Conservation (phyloP, 2,888 invertebrate genomes). For the Embidobia sp. region DNA sequence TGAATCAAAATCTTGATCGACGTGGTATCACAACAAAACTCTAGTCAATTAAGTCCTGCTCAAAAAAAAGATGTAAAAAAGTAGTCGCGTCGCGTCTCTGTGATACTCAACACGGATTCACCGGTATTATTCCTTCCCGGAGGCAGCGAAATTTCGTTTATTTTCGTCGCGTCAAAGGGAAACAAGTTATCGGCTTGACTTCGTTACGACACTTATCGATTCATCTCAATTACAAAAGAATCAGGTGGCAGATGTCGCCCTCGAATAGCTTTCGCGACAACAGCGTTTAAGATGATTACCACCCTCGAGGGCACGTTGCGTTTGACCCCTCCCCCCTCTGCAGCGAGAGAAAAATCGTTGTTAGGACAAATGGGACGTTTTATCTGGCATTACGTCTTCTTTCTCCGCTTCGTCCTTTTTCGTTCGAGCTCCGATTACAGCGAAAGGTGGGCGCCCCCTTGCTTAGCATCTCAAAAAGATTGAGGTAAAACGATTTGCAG, state of each 20-base stretch:
- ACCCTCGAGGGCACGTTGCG: slow-evolving; percentile 68
- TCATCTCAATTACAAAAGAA: slow-evolving; percentile 77
- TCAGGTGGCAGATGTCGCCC: slow-evolving; percentile 73
- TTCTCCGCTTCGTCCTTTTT: slow-evolving; percentile 60
- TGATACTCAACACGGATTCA: not conserved
- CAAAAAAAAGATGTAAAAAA: not conserved
- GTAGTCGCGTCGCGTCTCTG: not conserved
- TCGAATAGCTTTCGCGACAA: slow-evolving; percentile 70
- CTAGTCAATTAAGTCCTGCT: not conserved
- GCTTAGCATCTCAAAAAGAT: slow-evolving; percentile 69
- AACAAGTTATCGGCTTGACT: slow-evolving; percentile 58
- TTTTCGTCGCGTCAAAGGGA: slow-evolving; percentile 40
- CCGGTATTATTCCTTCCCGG: slow-evolving; percentile 21
- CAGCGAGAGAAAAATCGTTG: slow-evolving; percentile 76
- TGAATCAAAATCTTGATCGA: not conserved
- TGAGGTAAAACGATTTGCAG: slow-evolving; percentile 79
- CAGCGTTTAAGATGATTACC: slow-evolving; percentile 79
- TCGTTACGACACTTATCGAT: slow-evolving; percentile 69
- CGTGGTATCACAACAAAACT: not conserved
- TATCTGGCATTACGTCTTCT: slow-evolving; percentile 80
- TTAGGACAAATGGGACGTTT: slow-evolving; percentile 80
- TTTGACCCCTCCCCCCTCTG: slow-evolving; percentile 63
- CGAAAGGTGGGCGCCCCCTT: slow-evolving; percentile 64
- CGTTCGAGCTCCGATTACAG: slow-evolving; percentile 78
- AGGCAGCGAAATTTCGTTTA: slow-evolving; percentile 35